Base-by-base conservation (phyloP, 2,888 invertebrate species). In the Acronicta leporina region DNA sequence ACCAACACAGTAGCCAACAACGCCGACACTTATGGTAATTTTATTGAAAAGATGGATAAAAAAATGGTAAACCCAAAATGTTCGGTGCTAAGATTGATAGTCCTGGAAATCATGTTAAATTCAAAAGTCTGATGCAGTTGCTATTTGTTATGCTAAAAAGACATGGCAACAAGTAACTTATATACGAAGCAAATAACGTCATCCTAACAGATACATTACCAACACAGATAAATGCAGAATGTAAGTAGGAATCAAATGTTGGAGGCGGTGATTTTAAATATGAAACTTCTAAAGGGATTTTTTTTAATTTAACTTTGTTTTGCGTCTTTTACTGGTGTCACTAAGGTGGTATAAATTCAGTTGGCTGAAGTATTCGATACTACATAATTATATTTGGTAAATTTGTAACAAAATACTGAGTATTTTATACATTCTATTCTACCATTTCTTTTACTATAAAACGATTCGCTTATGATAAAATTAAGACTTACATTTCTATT, bases 61-160 rank as follows among this genome's bases (percentile, higher is more conserved):
- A 73, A 76, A 77, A 64, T 70, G 46, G 51, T 51, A 63, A 72
- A 67, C 68, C 73, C 81, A 78, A 87, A 85, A 81, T 71, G 68
- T 71, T 71, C 40, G 53, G 73, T 69, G 69, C 68, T 55, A 80
- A 85, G 87, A 91, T 91, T 89, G 86, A 90, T 90, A 80, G 46
- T 48, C 41, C 63, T 59, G 55, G 20, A 66, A 76, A 79, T 84
- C 82, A 90, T 90, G 88, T 86, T 86, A 87, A 60, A 89, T 90
- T 90, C 86, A 89, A 64, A 48, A 67, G 70, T 55, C 76, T 77
- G 77, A 83, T 88, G 89, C 87, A 88, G 79, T 82, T 76, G 74
- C 57, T 75, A 66, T 66, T 75, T 73, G 76, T 64, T 73, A 70
- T 63, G 55, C 68, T 68, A 72, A 70, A 73, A 59, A 60, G 50